These are phyloP conservation scores for Cabera pusaria DNA, from an alignment of 2,888 invertebrate genomes.

Conservation along the genomic window DNA sequence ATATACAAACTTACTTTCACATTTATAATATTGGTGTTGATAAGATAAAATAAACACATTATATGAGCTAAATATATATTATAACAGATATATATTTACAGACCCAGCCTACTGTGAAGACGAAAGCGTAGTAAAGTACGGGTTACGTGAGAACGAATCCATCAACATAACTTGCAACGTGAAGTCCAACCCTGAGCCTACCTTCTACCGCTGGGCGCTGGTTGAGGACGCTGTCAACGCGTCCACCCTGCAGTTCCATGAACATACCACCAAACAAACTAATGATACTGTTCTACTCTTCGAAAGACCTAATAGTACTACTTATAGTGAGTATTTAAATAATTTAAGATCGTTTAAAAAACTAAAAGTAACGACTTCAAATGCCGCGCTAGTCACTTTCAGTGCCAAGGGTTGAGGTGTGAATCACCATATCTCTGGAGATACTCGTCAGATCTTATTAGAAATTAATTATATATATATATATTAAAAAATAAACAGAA, in stretches of 20 bases:
- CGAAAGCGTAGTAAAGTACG: slow-evolving; percentile 54
- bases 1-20: too few species aligned
- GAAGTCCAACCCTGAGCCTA: slow-evolving; percentile 56
- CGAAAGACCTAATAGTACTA: slow-evolving; percentile 57
- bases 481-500: too few species aligned
- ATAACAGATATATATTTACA: slow-evolving; percentile 27
- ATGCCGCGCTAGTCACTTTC: too few species aligned
- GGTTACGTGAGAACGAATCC: slow-evolving; percentile 58
- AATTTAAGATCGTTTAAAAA: too few species aligned
- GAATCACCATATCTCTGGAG: too few species aligned
- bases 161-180: slow-evolving; percentile 68
- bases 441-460: too few species aligned
- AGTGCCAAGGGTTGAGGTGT: too few species aligned
- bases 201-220: slow-evolving; percentile 61
- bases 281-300: slow-evolving; percentile 50
- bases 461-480: too few species aligned
- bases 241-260: slow-evolving; percentile 41
- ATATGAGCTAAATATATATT: too few species aligned
- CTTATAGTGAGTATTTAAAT: slow-evolving; percentile 60
- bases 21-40: too few species aligned
- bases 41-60: too few species aligned
- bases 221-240: slow-evolving; percentile 53
- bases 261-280: slow-evolving; percentile 48
- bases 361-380: too few species aligned
- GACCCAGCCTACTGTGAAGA: slow-evolving; percentile 68